A percentile compares a stretch with the other conserved stretches of the same genome.
Conservation (phyloP, 2,888 invertebrate species). For the Venustoraphidia nigricollis region DNA sequence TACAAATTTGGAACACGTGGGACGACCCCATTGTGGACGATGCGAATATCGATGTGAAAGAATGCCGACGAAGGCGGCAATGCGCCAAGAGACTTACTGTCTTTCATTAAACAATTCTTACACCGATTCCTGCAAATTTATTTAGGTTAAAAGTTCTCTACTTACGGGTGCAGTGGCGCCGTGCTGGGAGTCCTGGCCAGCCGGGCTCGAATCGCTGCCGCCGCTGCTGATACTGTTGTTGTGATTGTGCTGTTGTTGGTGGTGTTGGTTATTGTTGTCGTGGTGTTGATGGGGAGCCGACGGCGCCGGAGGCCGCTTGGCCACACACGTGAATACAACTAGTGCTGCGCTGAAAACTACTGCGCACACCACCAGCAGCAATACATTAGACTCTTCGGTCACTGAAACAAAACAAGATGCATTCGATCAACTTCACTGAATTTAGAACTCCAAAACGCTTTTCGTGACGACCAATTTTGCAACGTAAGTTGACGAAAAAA, state of each 20-base stretch:
- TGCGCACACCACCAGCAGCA: slow-evolving; percentile 5
- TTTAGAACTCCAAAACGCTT: too few species aligned
- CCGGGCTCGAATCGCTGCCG: not conserved
- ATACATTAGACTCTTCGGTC: slow-evolving; percentile 1
- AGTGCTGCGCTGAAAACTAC: slow-evolving; percentile 5
- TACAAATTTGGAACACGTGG: too few species aligned
- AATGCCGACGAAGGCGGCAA: too few species aligned
- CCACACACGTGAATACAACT: slow-evolving; percentile 6
- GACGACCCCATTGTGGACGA: too few species aligned
- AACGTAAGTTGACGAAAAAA: too few species aligned
- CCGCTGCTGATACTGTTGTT: not conserved
- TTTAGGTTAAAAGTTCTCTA: not conserved
- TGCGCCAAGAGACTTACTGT: too few species aligned
- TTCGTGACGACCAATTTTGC: too few species aligned
- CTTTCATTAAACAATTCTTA: too few species aligned
- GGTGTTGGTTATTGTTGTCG: not conserved
- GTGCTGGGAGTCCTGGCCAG: not conserved
- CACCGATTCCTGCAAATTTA: too few species aligned
- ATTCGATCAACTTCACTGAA: too few species aligned
- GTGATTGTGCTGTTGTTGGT: not conserved
- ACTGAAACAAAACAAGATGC: slow-evolving; percentile 4
- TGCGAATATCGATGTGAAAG: too few species aligned
- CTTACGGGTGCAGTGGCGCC: slow-evolving; percentile 1
- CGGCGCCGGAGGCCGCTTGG: slow-evolving; percentile 1
- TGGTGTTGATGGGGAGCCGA: not conserved